A percentile compares a stretch with the other conserved stretches of the same genome.
Conservation (phyloP, 23 tunicate genomes). For the Styela clava region DNA sequence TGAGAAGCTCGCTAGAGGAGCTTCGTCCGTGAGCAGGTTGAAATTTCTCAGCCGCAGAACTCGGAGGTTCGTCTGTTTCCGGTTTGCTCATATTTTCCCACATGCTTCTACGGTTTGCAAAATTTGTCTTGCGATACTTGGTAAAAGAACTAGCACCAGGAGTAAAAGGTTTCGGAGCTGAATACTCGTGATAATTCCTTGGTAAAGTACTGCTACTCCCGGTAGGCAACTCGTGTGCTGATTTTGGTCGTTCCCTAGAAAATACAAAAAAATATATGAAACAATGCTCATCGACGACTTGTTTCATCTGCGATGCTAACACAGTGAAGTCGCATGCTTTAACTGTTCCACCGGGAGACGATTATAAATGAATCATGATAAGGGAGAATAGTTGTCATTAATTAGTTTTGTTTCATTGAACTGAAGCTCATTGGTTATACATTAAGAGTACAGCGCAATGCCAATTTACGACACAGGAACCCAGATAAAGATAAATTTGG, state of each 20-base stretch:
- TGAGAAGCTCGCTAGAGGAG: background rate
- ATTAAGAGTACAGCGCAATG: too few relatives aligned
- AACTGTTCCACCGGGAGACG: too few relatives aligned
- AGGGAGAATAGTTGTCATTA: too few relatives aligned
- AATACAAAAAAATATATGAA: too few relatives aligned
- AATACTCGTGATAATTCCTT: constrained; percentile 51
- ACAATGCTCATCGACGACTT: too few relatives aligned
- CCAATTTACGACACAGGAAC: too few relatives aligned
- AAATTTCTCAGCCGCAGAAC: background rate
- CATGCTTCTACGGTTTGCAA: constrained; percentile 73
- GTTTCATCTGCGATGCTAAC: too few relatives aligned
- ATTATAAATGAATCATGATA: too few relatives aligned
- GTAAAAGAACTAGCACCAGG: constrained; percentile 29
- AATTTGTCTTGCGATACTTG: constrained; percentile 51
- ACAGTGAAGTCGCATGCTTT: too few relatives aligned
- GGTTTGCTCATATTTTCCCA: constrained; percentile 56
- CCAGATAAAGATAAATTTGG: too few relatives aligned
- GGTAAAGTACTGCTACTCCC: constrained; percentile 47
- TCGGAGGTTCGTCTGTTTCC: background rate
- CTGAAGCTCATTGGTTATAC: too few relatives aligned
- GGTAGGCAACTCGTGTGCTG: constrained; percentile 38
- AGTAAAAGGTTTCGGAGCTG: constrained; percentile 50
- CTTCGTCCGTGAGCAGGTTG: background rate
- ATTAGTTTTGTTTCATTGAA: too few relatives aligned
- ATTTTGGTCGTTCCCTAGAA: constrained; percentile 56